Evolutionary conservation across 1,140 invertebrate species (phyloP), one percentile per base, ranked within the genome.

Genomic region (Meloidogyne floridensis): DNA sequence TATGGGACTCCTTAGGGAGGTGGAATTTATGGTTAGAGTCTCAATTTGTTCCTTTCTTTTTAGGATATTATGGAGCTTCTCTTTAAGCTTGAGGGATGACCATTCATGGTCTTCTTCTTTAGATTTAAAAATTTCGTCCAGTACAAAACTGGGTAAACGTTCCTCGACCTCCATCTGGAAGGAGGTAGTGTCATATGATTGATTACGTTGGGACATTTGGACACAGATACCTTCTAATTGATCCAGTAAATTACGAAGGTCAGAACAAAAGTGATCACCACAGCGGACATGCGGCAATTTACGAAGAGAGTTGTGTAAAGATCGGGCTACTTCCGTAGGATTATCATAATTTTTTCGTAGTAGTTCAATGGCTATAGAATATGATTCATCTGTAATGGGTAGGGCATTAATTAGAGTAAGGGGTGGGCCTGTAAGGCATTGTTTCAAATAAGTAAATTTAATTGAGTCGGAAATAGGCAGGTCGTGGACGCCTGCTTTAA

Each of bases 41-140:
- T 74, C 73, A n/a, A 74, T 74, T 74, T 74, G 73, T 32, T 18
- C n/a, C 20, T 74, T 74, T 74, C 73, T 18, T n/a, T 74, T 74
- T 47, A 74, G 73, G n/a, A 74, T 74, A 8, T 47, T 53, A 1
- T 54, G 73, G 73, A 74, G 73, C 18, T 74, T 74, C 7, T 74
- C 73, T 8, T 54, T 47, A 4, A 74, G 20, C 18, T 42, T 47
- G 54, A 53, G 47, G 8, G 73, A 53, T 4, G 73, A 74, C 73
- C 73, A 74, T 74, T 74, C 15, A 3, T 42, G 5, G 6, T 47
- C 13, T 8, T 13, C 15, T 43, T 74, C 73, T 20, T 54, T 20
- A 20, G 73, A n/a, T 54, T 53, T 53, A 74, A 53, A 74, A 74
- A 74, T 74, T 32, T 74, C 73, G 6, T 74, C 73, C 20, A 74